phyloP scores from a whole-genome alignment of 2,113 vertebrate species.

The Lycocorax pyrrhopterus region DNA sequence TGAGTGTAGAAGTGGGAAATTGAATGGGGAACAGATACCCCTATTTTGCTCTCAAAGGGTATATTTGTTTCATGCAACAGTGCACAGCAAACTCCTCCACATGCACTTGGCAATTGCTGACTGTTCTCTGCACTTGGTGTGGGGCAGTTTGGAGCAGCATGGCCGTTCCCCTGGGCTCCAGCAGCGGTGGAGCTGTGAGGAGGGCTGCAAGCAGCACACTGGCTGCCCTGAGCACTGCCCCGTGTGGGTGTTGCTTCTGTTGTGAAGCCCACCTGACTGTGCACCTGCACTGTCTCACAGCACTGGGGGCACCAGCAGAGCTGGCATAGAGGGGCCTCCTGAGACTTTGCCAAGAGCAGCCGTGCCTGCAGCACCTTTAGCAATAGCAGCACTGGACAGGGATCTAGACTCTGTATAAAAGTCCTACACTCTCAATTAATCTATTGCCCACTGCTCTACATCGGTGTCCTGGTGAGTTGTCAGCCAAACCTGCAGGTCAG shows the following conservation, averaged over 20 bases:
- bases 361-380: neutral
- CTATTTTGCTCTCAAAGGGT: neutral
- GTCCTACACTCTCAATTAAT: neutral
- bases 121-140: neutral
- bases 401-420: neutral
- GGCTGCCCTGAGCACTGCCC: neutral
- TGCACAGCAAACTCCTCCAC: too few relatives aligned
- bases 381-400: neutral
- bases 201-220: neutral
- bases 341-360: neutral
- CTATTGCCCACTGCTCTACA: neutral
- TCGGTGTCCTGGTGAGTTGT: neutral
- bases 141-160: neutral
- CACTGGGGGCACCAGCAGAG: neutral
- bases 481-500: neutral
- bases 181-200: neutral
- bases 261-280: neutral
- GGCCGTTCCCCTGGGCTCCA: neutral
- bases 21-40: neutral
- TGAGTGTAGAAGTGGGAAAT: neutral
- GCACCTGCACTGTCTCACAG: neutral
- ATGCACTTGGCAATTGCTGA: accelerated
- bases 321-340: neutral
- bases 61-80: neutral
- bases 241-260: neutral